Conservation (phyloP, 2,113 vertebrate genomes). For the Seriola dumerili region DNA sequence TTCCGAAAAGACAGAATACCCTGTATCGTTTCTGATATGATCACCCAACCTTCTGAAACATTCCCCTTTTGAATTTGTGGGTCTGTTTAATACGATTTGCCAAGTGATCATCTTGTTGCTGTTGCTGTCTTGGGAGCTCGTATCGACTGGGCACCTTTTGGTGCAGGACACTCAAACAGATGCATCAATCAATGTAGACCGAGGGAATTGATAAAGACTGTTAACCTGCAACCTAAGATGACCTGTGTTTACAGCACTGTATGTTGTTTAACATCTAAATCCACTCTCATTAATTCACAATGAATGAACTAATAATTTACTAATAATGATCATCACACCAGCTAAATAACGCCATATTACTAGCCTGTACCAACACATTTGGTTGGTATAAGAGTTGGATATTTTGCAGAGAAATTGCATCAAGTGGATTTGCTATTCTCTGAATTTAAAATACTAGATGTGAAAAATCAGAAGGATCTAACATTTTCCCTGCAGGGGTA, state of each 20-base stretch:
- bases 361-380: not conserved
- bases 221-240: not conserved
- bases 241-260: not conserved
- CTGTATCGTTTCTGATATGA: too few relatives aligned
- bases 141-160: not conserved
- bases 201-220: not conserved
- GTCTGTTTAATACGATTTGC: too few relatives aligned
- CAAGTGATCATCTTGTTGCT: too few relatives aligned
- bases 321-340: not conserved
- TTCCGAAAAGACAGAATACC: too few relatives aligned
- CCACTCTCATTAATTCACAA: not conserved
- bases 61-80: too few relatives aligned
- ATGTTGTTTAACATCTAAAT: not conserved
- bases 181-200: not conserved
- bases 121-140: not conserved
- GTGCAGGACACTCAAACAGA: not conserved
- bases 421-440: not conserved
- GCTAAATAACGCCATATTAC: not conserved
- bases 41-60: too few relatives aligned
- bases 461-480: constrained; percentile 5
- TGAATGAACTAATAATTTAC: not conserved
- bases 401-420: not conserved
- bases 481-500: not conserved
- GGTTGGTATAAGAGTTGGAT: not conserved
- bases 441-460: not conserved